Evolutionary conservation across 2,113 vertebrate species (phyloP), one percentile per base, ranked within the genome.

Genomic region (Poecilia latipinna): DNA sequence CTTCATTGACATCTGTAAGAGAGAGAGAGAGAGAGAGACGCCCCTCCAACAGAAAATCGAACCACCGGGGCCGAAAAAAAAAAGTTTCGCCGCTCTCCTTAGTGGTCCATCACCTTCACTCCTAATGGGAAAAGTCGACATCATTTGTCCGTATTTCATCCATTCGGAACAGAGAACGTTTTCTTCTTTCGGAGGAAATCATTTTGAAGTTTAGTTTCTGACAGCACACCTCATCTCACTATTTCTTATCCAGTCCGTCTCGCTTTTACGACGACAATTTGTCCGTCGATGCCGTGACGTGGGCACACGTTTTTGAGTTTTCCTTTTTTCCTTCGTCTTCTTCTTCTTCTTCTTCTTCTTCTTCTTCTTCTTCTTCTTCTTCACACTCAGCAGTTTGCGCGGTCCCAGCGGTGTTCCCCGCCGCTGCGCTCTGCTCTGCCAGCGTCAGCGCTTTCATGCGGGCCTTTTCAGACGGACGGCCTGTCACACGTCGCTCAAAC

Each of bases 1-100:
- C 65, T 35, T 86, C 61, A 82, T 63, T 75, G 80, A 78, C 71
- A 67, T 69, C 74, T 24, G 13, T 32, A 26, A 57, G 26, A 28
- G 70, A 28, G 10, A 12, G 35, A 37, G 35, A 37, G 10, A 35
- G 35, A 10, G 35, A 35, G 33, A 10, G 8, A 42, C 8, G 62
- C n/a, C 32, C 6, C 37, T 42, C 63, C 7, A 28, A 37, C 17
- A 54, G 54, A 37, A 51, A 54, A 35, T 8, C 1, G 7, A 35
- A 35, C 33, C 33, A 35, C 33, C 33, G 35, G 2, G 35, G 10
- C 8, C 10, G 35, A 11, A 37, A 37, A 10, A 12, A 1, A 24
- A 57, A 15, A 54, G 65, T 31, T 19, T 0, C 2, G 3, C 62
- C 48, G 13, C 3, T 37, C 65, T 17, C 54, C 51, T 37, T 1